These are phyloP conservation scores for Chaetodon trifascialis DNA, from an alignment of 2,113 vertebrate species.

Conservation along the genomic window DNA sequence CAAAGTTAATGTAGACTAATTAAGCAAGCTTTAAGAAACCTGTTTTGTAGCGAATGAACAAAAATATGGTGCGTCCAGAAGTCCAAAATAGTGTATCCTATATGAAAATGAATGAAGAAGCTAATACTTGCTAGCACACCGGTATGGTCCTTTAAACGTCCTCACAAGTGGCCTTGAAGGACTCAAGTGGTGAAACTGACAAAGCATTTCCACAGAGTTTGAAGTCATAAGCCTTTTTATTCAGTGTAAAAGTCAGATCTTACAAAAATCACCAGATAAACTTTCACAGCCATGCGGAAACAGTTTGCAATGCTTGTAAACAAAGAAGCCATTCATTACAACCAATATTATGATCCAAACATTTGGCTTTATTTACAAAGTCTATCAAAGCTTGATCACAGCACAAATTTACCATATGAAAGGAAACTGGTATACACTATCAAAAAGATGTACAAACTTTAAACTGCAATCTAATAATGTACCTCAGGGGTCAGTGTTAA, in stretches of 20 bases:
- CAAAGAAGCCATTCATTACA: constrained; percentile 81
- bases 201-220: neutral
- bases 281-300: constrained; percentile 97
- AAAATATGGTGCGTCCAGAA: neutral
- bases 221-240: constrained; percentile 86
- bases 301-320: constrained; percentile 83
- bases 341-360: constrained; percentile 90
- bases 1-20: too few species aligned
- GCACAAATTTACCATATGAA: constrained; percentile 94
- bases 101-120: neutral
- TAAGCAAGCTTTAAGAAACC: too few species aligned
- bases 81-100: neutral
- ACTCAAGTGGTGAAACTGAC: neutral
- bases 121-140: neutral
- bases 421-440: constrained; percentile 96
- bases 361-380: constrained; percentile 94
- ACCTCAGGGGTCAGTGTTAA: constrained; percentile 86
- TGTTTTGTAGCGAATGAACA: neutral
- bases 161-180: neutral
- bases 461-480: constrained; percentile 87
- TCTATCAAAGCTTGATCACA: constrained; percentile 89
- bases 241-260: constrained; percentile 98
- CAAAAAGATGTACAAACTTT: constrained; percentile 97
- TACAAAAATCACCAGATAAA: constrained; percentile 94
- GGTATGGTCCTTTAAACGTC: neutral